Conservation (phyloP, 2,797 vertebrate genomes). For the Coranthus polyacanthus region DNA sequence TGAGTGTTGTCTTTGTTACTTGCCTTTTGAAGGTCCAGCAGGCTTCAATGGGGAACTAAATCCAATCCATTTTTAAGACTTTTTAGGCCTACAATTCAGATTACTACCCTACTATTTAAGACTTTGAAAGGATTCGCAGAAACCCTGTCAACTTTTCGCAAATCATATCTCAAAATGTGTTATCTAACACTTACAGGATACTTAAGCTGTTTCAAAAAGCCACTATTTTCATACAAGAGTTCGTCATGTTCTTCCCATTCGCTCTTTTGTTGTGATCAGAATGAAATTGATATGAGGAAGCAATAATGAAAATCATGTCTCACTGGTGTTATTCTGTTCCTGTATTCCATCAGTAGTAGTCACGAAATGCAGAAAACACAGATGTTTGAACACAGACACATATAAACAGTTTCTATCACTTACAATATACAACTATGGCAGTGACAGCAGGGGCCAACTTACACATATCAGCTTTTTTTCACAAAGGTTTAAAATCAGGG, state of each 20-base stretch:
- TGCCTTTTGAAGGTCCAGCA: no score
- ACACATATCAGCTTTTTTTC: slow-evolving; percentile 68
- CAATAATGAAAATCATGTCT: slow-evolving; percentile 63
- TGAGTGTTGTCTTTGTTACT: no score
- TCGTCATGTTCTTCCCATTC: neutral
- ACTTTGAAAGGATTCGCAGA: no score
- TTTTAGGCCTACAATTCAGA: no score
- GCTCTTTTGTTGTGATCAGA: neutral
- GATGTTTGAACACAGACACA: slow-evolving; percentile 79
- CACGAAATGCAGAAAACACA: slow-evolving; percentile 84
- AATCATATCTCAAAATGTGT: no score
- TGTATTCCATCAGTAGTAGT: slow-evolving; percentile 84
- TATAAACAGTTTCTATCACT: slow-evolving; percentile 72
- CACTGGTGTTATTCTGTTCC: slow-evolving; percentile 80
- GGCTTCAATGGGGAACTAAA: no score
- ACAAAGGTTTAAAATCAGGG: slow-evolving; percentile 66
- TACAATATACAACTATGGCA: slow-evolving; percentile 79
- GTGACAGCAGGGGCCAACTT: slow-evolving; percentile 73
- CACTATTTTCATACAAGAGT: no score
- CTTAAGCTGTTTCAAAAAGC: no score
- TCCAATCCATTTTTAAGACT: no score
- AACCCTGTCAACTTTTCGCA: no score
- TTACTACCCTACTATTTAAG: no score
- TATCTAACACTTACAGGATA: no score
- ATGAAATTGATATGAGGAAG: slow-evolving; percentile 18